These are phyloP conservation scores for Macrophya annulata DNA, from an alignment of 2,888 invertebrate genomes.

Conservation along the genomic window DNA sequence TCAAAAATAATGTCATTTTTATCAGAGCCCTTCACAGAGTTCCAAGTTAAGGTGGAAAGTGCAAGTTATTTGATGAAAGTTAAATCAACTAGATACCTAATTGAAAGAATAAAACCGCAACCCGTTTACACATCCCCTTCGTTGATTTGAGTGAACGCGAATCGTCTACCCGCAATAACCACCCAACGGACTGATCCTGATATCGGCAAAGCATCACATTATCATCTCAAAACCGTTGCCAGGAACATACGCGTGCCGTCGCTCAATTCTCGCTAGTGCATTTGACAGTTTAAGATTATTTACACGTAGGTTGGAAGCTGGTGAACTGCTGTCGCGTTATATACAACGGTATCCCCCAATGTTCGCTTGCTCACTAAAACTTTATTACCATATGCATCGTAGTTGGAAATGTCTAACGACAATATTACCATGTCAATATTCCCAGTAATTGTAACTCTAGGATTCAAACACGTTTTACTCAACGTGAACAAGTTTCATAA, in stretches of 20 bases:
- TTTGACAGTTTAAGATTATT: conserved; percentile 73
- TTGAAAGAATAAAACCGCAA: not conserved
- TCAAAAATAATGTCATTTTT: not conserved
- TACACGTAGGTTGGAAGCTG: conserved; percentile 63
- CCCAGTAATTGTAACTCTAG: not conserved
- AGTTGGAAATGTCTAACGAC: not conserved
- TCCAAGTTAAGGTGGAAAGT: not conserved
- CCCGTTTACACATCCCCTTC: not conserved
- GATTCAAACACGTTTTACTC: not conserved
- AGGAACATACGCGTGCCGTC: conserved; percentile 50
- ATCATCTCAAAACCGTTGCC: conserved; percentile 54
- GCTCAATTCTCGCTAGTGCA: conserved; percentile 63
- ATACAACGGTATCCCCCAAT: conserved; percentile 38
- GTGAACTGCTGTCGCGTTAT: conserved; percentile 34
- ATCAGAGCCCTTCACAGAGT: not conserved
- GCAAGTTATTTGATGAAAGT: not conserved
- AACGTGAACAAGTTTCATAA: not conserved
- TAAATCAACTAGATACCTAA: not conserved
- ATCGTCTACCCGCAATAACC: conserved; percentile 16
- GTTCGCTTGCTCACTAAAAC: conserved; percentile 36
- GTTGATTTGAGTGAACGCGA: not conserved
- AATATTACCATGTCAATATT: conserved; percentile 1
- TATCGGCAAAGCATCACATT: conserved; percentile 54
- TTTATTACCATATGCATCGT: conserved; percentile 15
- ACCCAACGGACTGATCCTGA: conserved; percentile 30